Evolutionary conservation across 2,888 invertebrate species (phyloP), one percentile per base, ranked within the genome.

Genomic region (Cheilosia scutellata): DNA sequence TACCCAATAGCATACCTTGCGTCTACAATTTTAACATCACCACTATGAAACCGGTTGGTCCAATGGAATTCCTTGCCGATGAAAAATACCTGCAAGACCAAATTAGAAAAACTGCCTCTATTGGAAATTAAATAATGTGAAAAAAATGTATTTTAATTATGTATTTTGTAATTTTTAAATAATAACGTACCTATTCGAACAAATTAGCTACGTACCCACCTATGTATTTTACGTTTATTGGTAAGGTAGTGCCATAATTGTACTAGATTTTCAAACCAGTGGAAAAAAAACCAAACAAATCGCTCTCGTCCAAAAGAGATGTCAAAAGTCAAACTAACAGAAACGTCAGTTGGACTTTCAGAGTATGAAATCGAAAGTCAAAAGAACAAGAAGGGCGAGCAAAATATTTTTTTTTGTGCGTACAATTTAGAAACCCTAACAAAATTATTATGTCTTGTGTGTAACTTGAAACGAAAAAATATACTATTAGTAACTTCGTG

Each of bases 1-100:
- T 96, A 71, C 96, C 96, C 0, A 96, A 96, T 82, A 96, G 96
- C 77, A 96, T 96, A 90, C 96, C 96, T 60, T 96, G 96, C 89
- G 95, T 96, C 0, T 96, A 96, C 89, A 95, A 96, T 89, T 93
- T 96, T 88, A 95, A 96, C 90, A 95, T 95, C 79, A 91, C 95
- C 89, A 88, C 89, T 5, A 93, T 96, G 91, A 94, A 95, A 88
- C 95, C 96, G 0, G 93, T 95, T 0, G 95, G 95, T 49, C 95
- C 95, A 29, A 94, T 96, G 94, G 94, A 95, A 88, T 96, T 96
- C 93, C 93, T 96, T 63, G 96, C 96, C 0, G 98, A 96, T 89
- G 95, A 95, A 88, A 95, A 96, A 90, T 96, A 96, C 0, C 95
- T 96, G 0, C 94, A 94, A 89, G 95, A 95, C 88, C 96, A 96